Percentiles rank a stretch among this genome's conserved stretches.
phyloP scores from a whole-genome alignment of 2,113 vertebrate species.

The Rhinolophus ferrumequinum region DNA sequence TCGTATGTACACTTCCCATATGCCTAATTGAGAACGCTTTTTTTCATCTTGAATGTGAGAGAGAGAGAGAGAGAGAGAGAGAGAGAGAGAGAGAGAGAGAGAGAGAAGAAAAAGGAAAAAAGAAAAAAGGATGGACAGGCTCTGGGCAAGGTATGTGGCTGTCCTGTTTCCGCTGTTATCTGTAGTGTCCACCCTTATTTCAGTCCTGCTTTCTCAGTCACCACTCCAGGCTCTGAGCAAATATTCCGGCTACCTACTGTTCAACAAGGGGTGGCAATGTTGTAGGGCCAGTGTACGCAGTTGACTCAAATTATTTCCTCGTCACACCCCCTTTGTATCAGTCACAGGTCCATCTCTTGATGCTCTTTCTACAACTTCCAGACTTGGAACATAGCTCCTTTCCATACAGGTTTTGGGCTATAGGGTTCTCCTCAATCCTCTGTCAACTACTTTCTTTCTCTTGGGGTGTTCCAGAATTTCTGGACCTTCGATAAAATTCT shows the following conservation, averaged over 20 bases:
- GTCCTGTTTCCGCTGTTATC: not conserved
- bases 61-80: too few species aligned
- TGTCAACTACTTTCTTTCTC: not conserved
- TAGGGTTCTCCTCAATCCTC: not conserved
- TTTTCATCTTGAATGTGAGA: not conserved
- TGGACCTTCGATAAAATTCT: not conserved
- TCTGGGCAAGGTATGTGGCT: accelerated
- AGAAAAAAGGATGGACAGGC: not conserved
- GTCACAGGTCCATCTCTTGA: too few species aligned
- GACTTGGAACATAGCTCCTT: not conserved
- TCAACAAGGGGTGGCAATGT: not conserved
- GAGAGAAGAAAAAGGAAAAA: not conserved
- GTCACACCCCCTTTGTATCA: not conserved
- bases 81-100: too few species aligned
- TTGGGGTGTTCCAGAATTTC: not conserved
- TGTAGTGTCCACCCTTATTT: not conserved
- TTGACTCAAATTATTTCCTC: not conserved
- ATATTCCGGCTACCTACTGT: not conserved
- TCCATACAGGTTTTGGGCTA: not conserved
- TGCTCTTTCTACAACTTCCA: not conserved
- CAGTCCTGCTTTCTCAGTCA: not conserved
- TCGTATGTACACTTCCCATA: not conserved
- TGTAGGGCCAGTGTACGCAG: not conserved
- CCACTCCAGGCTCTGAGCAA: not conserved
- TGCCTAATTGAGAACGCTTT: not conserved